phyloP scores from a whole-genome alignment of 2,888 invertebrate species.

The Lamellibrachia satsuma region DNA sequence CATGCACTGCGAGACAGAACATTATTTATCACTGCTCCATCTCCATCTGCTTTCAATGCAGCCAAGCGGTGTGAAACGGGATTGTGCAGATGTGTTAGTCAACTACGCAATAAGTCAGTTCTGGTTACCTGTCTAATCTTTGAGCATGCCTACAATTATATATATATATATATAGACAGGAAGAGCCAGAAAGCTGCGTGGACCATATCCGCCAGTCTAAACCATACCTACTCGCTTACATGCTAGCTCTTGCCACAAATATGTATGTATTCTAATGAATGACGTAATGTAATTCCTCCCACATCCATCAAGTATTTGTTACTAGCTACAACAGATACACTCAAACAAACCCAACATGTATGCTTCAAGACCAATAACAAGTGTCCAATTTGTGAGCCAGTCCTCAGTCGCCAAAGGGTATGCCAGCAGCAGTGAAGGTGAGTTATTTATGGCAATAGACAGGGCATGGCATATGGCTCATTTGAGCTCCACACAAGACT shows the following conservation, averaged over 20 bases:
- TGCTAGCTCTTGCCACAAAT: background rate
- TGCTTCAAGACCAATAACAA: background rate
- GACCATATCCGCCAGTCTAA: background rate
- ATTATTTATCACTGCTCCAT: background rate
- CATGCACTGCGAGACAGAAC: background rate
- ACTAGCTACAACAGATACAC: background rate
- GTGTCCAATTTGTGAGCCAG: background rate
- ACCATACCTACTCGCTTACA: background rate
- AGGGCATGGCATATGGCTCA: background rate
- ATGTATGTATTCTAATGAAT: background rate
- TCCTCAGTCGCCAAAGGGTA: background rate
- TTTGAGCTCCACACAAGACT: background rate
- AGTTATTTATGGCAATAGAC: constrained; percentile 6
- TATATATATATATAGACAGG: background rate
- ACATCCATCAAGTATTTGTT: background rate
- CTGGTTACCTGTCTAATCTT: too few relatives aligned
- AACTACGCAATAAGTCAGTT: background rate
- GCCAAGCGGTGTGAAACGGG: background rate
- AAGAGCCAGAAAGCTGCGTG: background rate
- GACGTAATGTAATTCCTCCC: background rate
- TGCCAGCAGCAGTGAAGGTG: background rate
- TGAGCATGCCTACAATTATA: background rate
- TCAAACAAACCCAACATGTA: background rate
- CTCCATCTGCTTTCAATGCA: background rate
- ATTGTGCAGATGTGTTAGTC: background rate